These are phyloP conservation scores for Uria lomvia DNA, from an alignment of 2,113 vertebrate species.

Conservation along the genomic window DNA sequence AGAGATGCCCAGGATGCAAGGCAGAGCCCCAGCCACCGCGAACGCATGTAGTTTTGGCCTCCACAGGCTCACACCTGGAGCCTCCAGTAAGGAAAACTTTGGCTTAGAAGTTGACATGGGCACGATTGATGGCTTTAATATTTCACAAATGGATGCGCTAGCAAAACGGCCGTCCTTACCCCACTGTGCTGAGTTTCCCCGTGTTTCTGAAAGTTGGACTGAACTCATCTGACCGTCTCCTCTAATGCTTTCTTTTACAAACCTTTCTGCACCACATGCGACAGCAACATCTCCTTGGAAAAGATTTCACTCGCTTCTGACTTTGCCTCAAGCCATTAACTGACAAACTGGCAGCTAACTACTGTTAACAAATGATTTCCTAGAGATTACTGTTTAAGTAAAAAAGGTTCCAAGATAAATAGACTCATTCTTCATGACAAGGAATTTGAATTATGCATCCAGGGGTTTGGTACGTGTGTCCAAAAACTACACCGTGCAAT, in stretches of 20 bases:
- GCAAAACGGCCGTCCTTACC: background rate
- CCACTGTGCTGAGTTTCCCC: background rate
- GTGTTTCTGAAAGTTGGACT: background rate
- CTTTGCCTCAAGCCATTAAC: conserved; percentile 64
- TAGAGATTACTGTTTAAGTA: conserved; percentile 63
- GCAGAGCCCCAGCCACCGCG: background rate
- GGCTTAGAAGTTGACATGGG: background rate
- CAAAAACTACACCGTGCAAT: background rate
- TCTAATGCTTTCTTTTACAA: background rate
- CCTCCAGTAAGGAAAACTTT: background rate
- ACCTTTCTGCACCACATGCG: conserved; percentile 10
- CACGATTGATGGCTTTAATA: background rate
- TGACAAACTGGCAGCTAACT: conserved; percentile 59
- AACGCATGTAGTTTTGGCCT: background rate
- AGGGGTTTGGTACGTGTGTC: conserved; percentile 19
- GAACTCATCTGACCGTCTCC: background rate
- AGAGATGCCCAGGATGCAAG: background rate
- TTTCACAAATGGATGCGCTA: background rate
- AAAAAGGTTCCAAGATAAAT: conserved; percentile 69
- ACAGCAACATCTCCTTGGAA: conserved; percentile 26
- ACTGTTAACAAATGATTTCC: conserved; percentile 68
- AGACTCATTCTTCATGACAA: conserved; percentile 32
- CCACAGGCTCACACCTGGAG: background rate
- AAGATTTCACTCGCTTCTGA: conserved; percentile 34
- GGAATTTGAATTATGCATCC: conserved; percentile 53